Conservation (phyloP, 2,113 vertebrate genomes). For the Lipotes vexillifer region DNA sequence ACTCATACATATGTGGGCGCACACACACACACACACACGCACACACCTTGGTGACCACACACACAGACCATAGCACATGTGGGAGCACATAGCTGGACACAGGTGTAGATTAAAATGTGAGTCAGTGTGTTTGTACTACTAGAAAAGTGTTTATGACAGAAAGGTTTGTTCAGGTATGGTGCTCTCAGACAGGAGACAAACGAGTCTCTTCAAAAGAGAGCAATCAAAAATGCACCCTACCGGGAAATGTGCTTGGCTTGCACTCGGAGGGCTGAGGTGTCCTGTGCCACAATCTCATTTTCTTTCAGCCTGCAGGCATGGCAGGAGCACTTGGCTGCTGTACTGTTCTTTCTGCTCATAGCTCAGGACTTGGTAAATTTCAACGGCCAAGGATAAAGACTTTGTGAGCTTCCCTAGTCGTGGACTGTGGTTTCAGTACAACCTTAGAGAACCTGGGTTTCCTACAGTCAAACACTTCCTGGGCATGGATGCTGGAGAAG, state of each 20-base stretch:
- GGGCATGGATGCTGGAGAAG: slow-evolving; percentile 90
- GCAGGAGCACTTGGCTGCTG: slow-evolving; percentile 89
- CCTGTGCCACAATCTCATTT: slow-evolving; percentile 93
- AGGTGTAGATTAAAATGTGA: slow-evolving; percentile 7
- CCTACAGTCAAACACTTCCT: slow-evolving; percentile 91
- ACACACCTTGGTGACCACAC: not conserved
- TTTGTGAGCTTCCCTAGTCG: slow-evolving; percentile 92
- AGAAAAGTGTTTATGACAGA: slow-evolving; percentile 82
- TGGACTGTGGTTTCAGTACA: slow-evolving; percentile 91
- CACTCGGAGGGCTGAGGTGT: slow-evolving; percentile 90
- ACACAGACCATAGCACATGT: not conserved
- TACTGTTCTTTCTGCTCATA: slow-evolving; percentile 91
- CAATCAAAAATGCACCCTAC: slow-evolving; percentile 71
- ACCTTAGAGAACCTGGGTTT: slow-evolving; percentile 91
- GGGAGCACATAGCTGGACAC: not conserved
- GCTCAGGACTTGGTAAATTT: slow-evolving; percentile 89
- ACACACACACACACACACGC: not conserved
- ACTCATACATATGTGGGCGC: not conserved
- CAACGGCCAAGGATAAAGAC: slow-evolving; percentile 90
- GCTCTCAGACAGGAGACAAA: slow-evolving; percentile 81
- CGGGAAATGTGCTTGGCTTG: slow-evolving; percentile 85
- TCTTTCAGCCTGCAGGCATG: slow-evolving; percentile 91
- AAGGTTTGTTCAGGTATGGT: slow-evolving; percentile 76
- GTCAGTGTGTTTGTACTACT: slow-evolving; percentile 79
- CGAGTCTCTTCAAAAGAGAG: slow-evolving; percentile 79